Evolutionary conservation across 2,797 vertebrate species (phyloP).

Genomic region (Spatula clypeata): DNA sequence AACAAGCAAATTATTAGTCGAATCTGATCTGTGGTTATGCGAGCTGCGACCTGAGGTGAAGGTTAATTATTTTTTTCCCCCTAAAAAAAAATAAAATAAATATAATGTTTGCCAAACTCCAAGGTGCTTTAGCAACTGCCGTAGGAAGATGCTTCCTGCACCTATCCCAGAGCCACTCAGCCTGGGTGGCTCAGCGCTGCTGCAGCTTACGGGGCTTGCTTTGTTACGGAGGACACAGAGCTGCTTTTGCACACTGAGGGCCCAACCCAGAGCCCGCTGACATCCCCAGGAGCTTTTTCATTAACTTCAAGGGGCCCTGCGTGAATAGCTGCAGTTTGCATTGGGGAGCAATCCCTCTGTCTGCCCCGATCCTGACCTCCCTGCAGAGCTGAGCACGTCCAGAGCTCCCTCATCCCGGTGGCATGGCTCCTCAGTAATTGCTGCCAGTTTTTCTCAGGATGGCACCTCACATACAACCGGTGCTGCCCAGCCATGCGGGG

Average conservation of each 20-base stretch:
- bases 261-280: neutral
- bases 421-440: neutral
- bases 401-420: accelerated
- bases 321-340: neutral
- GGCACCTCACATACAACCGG: accelerated
- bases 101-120: neutral
- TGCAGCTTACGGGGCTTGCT: accelerated
- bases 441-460: neutral
- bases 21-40: conserved; percentile 57
- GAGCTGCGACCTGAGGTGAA: conserved; percentile 55
- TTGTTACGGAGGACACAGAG: neutral
- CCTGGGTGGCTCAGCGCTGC: neutral
- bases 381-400: accelerated
- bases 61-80: neutral
- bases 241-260: neutral
- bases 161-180: accelerated
- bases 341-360: neutral
- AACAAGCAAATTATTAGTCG: conserved; percentile 72
- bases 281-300: neutral
- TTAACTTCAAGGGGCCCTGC: neutral
- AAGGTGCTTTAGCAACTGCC: neutral
- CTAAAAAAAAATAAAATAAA: neutral
- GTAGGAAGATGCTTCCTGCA: neutral
- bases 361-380: neutral
- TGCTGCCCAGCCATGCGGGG: neutral